Percentiles rank a stretch among this genome's conserved stretches.
Evolutionary conservation across 2,797 vertebrate genomes (phyloP).

Genomic region (Harpagifer antarcticus): DNA sequence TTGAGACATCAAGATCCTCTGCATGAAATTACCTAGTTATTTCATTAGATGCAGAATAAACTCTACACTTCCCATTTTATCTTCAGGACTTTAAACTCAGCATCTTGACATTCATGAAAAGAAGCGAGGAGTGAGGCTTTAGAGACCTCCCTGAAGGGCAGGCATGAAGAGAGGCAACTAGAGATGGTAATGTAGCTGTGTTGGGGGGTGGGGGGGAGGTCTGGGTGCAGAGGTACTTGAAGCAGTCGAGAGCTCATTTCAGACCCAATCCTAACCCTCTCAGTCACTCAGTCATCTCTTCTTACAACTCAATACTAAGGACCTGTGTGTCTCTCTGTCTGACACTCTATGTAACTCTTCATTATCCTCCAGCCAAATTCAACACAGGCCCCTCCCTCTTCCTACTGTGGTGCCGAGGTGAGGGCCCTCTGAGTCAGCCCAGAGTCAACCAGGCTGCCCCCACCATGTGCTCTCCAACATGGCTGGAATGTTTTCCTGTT

Average conservation of each 20-base stretch:
- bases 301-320: constrained; percentile 79
- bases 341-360: constrained; percentile 80
- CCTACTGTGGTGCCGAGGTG: constrained; percentile 57
- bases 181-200: constrained; percentile 77
- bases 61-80: constrained; percentile 83
- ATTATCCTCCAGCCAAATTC: constrained; percentile 78
- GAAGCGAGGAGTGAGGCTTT: constrained; percentile 80
- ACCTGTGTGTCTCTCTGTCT: constrained; percentile 75
- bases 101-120: constrained; percentile 88
- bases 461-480: constrained; percentile 74
- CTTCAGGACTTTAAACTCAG: constrained; percentile 83
- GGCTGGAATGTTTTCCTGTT: constrained; percentile 87
- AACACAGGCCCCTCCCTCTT: constrained; percentile 62
- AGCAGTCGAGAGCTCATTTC: constrained; percentile 79
- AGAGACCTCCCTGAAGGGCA: constrained; percentile 83
- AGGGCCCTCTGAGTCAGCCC: constrained; percentile 76
- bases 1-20: constrained; percentile 73
- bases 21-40: constrained; percentile 82
- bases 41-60: constrained; percentile 82
- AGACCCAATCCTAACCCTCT: constrained; percentile 77
- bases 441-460: constrained; percentile 74
- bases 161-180: constrained; percentile 77
- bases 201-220: constrained; percentile 24
- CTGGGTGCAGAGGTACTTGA: constrained; percentile 69
- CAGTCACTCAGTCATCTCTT: constrained; percentile 79